Evolutionary conservation across 2,888 invertebrate species (phyloP).

Genomic region (Agapostemon virescens): DNA sequence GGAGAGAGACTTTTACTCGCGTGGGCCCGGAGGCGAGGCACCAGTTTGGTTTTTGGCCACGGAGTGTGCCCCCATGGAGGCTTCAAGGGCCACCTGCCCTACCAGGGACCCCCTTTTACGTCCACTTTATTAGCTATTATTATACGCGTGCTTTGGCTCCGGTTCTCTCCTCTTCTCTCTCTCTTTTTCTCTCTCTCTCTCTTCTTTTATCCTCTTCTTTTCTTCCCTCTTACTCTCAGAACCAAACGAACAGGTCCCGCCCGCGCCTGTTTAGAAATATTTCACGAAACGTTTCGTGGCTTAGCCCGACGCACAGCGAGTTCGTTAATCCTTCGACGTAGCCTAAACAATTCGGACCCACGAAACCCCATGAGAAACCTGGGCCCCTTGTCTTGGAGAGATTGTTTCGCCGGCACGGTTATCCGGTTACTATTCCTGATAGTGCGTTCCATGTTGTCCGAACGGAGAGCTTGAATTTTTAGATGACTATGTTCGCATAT

Average conservation of each 20-base stretch:
- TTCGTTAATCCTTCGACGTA: constrained; percentile 76
- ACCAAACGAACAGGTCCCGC: constrained; percentile 43
- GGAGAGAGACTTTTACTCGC: constrained; percentile 60
- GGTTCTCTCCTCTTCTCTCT: constrained; percentile 66
- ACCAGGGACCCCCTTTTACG: constrained; percentile 72
- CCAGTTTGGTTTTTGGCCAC: constrained; percentile 65
- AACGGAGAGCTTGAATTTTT: too few species aligned
- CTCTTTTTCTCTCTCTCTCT: constrained; percentile 12
- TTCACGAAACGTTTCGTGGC: constrained; percentile 71
- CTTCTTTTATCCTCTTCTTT: neutral
- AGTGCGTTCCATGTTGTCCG: neutral
- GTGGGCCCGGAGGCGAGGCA: constrained; percentile 69
- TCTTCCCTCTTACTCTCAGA: neutral
- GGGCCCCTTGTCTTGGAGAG: neutral
- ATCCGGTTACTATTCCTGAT: neutral
- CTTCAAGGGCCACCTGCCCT: constrained; percentile 74
- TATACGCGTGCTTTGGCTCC: constrained; percentile 76
- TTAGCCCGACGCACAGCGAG: constrained; percentile 66
- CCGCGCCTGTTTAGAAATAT: constrained; percentile 78
- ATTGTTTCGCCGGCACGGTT: neutral
- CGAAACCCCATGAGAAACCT: constrained; percentile 29
- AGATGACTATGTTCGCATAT: too few species aligned
- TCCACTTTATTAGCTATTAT: constrained; percentile 80
- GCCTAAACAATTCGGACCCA: constrained; percentile 75
- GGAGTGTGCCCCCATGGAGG: constrained; percentile 71